Conservation (phyloP, 2,797 vertebrate species). For the Micromesistius poutassou region DNA sequence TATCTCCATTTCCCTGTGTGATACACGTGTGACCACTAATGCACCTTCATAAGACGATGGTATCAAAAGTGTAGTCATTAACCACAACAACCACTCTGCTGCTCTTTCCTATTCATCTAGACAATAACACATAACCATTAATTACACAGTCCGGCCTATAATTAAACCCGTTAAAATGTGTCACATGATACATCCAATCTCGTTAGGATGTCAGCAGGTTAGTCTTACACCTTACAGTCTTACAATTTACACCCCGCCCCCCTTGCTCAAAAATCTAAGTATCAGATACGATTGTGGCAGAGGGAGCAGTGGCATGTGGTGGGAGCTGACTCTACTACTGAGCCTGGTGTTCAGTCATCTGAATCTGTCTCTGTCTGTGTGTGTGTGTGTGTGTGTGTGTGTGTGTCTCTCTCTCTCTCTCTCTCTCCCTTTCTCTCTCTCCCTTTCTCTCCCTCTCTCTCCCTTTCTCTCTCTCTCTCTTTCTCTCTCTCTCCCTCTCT, state of each 20-base stretch:
- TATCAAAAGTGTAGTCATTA: not conserved
- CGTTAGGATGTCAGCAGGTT: not conserved
- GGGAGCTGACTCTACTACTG: slow-evolving; percentile 33
- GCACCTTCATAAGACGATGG: not conserved
- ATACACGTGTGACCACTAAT: too few relatives aligned
- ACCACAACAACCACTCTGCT: not conserved
- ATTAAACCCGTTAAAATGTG: not conserved
- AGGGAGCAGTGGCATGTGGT: slow-evolving; percentile 35
- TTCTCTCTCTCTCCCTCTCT: too few relatives aligned
- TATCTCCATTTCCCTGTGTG: not conserved
- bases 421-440: not conserved
- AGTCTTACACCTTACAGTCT: too few relatives aligned
- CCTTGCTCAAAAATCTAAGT: too few relatives aligned
- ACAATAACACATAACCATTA: not conserved
- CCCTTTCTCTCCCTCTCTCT: not conserved
- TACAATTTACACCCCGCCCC: too few relatives aligned
- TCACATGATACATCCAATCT: not conserved
- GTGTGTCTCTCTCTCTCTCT: too few relatives aligned
- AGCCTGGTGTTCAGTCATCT: slow-evolving; percentile 40
- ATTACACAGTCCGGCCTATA: not conserved
- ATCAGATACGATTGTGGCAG: slow-evolving; percentile 19
- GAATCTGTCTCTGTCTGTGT: slow-evolving; percentile 22
- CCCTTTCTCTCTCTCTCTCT: not conserved
- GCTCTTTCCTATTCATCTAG: not conserved
- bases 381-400: too few relatives aligned